Percentiles rank a stretch among this genome's conserved stretches.
Evolutionary conservation across 2,888 invertebrate genomes (phyloP).

Genomic region (Ceratothoa steindachneri): DNA sequence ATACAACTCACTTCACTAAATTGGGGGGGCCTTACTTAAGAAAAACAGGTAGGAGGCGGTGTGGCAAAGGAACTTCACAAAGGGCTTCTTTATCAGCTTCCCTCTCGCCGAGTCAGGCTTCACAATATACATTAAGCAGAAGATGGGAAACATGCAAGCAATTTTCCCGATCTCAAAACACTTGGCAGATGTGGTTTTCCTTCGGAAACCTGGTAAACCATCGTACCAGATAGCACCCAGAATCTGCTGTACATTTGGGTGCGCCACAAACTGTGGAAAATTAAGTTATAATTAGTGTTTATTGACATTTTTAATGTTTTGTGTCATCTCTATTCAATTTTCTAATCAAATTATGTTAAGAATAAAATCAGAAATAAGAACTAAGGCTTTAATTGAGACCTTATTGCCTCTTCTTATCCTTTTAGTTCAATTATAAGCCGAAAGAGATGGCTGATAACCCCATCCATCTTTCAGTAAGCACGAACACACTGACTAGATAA

Average conservation of each 20-base stretch:
- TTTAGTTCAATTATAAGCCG: no score
- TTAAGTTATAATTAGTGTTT: no score
- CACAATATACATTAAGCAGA: constrained; percentile 56
- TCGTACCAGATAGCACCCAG: constrained; percentile 59
- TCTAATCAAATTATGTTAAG: no score
- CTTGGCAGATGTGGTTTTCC: constrained; percentile 56
- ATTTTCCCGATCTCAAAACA: constrained; percentile 40
- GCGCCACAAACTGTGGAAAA: constrained; percentile 59
- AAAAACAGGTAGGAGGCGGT: constrained; percentile 58
- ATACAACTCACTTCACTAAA: no score
- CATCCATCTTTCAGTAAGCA: no score
- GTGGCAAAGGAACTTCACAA: constrained; percentile 59
- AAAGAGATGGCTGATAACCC: no score
- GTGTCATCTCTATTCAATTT: no score
- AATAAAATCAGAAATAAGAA: no score
- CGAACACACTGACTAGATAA: no score
- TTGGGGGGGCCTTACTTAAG: constrained; percentile 79
- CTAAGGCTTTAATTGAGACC: no score
- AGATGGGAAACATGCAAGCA: constrained; percentile 53
- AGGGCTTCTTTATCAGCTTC: constrained; percentile 56
- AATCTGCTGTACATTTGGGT: constrained; percentile 61
- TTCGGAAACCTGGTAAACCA: constrained; percentile 59
- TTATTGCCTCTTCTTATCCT: no score
- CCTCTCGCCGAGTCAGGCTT: constrained; percentile 55
- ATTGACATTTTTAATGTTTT: no score